These are phyloP conservation scores for Ammodytes dubius DNA, from an alignment of 2,113 vertebrate genomes.

Conservation along the genomic window DNA sequence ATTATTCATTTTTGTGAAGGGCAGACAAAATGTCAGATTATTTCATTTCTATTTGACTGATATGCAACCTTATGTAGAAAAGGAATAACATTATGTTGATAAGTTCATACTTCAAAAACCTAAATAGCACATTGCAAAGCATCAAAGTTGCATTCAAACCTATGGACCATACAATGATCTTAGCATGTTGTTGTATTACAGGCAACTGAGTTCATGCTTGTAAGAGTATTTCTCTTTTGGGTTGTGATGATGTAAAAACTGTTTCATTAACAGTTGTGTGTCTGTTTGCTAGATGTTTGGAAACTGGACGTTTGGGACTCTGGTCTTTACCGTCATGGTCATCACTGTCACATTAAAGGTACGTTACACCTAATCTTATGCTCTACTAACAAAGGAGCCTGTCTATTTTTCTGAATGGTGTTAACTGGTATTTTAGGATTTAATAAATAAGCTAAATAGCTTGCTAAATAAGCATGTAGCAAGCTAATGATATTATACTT, in stretches of 20 bases:
- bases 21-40: not conserved
- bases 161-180: not conserved
- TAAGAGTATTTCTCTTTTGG: constrained; percentile 1
- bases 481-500: too few relatives aligned
- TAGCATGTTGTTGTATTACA: not conserved
- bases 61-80: not conserved
- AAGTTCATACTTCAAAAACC: not conserved
- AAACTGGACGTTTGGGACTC: constrained; percentile 97
- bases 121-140: not conserved
- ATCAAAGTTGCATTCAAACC: not conserved
- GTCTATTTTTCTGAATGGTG: not conserved
- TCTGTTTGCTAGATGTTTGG: constrained; percentile 93
- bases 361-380: constrained; percentile 33
- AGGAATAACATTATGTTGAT: not conserved
- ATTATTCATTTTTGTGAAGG: not conserved
- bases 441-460: too few relatives aligned
- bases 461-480: too few relatives aligned
- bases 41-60: not conserved
- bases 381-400: not conserved
- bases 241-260: not conserved
- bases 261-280: constrained; percentile 13
- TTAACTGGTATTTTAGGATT: not conserved
- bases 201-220: constrained; percentile 5
- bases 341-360: constrained; percentile 98
- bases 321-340: constrained; percentile 98